Percentiles rank a stretch among this genome's conserved stretches.
These are phyloP conservation scores for Acanthosepion pharaonis DNA, from an alignment of 2,888 invertebrate genomes.

Conservation along the genomic window DNA sequence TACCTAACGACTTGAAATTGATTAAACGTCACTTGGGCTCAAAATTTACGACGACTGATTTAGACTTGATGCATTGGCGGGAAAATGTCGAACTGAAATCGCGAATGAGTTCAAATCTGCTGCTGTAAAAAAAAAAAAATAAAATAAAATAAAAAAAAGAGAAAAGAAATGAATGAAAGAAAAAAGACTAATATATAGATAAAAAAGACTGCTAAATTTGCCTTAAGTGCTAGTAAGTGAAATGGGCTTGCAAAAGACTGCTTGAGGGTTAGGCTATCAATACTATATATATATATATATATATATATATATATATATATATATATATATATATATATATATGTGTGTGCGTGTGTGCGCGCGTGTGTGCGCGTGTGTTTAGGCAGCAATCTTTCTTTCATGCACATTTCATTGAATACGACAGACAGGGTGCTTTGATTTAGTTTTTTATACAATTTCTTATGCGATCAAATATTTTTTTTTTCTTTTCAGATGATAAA, in stretches of 20 bases:
- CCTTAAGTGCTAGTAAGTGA: not conserved
- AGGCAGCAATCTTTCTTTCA: no score
- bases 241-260: not conserved
- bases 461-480: no score
- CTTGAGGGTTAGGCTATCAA: not conserved
- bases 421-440: no score
- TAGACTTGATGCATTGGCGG: not conserved
- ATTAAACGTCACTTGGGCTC: slow-evolving; percentile 33
- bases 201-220: not conserved
- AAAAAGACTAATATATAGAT: not conserved
- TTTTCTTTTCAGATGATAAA: no score
- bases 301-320: no score
- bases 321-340: no score
- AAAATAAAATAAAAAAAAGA: not conserved
- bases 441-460: no score
- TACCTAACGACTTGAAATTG: slow-evolving; percentile 33
- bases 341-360: no score
- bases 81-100: not conserved
- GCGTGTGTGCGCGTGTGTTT: no score
- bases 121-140: not conserved
- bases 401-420: no score
- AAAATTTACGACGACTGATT: slow-evolving; percentile 13
- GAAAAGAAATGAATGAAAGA: not conserved
- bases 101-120: not conserved
- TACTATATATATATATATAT: no score